Evolutionary conservation across 2,113 vertebrate genomes (phyloP), one percentile per base, ranked within the genome.

Genomic region (Micromys minutus): DNA sequence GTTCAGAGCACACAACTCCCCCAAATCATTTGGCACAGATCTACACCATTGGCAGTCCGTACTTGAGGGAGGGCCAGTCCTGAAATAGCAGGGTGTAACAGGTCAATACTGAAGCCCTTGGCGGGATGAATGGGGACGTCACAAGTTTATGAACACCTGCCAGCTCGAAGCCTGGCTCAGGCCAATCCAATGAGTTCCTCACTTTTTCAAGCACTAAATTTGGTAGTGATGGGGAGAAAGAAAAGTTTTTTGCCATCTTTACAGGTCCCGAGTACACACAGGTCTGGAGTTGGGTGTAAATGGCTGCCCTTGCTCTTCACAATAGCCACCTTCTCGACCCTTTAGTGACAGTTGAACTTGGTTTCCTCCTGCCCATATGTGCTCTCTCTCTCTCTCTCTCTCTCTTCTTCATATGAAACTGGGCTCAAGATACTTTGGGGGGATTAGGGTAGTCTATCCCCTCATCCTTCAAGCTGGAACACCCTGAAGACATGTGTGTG

Each of bases 21-120:
- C 97, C 75, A 89, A 89, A 98, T 98, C 97, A 75, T 93, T 94
- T 97, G 97, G 95, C 96, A 21, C 87, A 96, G 93, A 96, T 87
- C 24, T 91, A 29, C 96, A 59, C 91, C 75, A 96, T 94, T 98
- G 96, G 96, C 96, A 96, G 94, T 92, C 67, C 93, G 87, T 88
- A 80, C 71, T 9, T 39, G 16, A 92, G 74, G 86, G 96, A 93
- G 94, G 96, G 92, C 94, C 94, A 87, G 90, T 84, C 85, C 94
- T 89, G 86, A 93, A 97, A 96, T 97, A 95, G 92, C 96, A 94
- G 94, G 63, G 85, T 89, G 72, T 57, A 94, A 11, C 85, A 95
- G 93, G 95, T 95, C 94, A 95, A 92, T 24, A 19, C 96, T 87
- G 71, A 96, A 96, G 96, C 83, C 7, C n/a, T 95, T 98, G 97